phyloP scores from a whole-genome alignment of 2,888 invertebrate species.

The Aproaerema taeniolella region DNA sequence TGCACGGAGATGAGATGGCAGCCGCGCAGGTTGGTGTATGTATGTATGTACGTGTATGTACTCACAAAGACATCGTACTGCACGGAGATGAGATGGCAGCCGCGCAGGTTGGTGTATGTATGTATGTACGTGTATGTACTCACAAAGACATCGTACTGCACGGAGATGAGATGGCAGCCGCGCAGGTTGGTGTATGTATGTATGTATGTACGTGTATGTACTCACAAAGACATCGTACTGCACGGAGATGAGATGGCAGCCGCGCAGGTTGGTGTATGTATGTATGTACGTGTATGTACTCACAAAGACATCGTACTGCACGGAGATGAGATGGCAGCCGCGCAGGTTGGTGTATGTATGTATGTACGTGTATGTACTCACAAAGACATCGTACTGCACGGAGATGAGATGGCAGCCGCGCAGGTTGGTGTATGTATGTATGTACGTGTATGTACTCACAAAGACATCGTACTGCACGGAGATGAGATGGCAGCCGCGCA shows the following conservation, averaged over 20 bases:
- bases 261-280: conserved; percentile 93
- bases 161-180: conserved; percentile 95
- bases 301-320: conserved; percentile 95
- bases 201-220: no score
- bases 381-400: conserved; percentile 95
- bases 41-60: no score
- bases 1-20: no score
- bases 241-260: conserved; percentile 95
- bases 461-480: conserved; percentile 95
- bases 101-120: conserved; percentile 93
- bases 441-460: no score
- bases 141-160: conserved; percentile 95
- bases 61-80: conserved; percentile 95
- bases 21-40: no score
- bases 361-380: no score
- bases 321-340: conserved; percentile 95
- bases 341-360: conserved; percentile 94
- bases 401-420: conserved; percentile 95
- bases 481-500: conserved; percentile 95
- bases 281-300: no score
- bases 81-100: conserved; percentile 95
- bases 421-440: conserved; percentile 93
- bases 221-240: conserved; percentile 95
- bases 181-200: conserved; percentile 94
- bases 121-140: no score